Evolutionary conservation across 2,888 invertebrate species (phyloP).

Genomic region (Ashinkailepas kermadecensis): DNA sequence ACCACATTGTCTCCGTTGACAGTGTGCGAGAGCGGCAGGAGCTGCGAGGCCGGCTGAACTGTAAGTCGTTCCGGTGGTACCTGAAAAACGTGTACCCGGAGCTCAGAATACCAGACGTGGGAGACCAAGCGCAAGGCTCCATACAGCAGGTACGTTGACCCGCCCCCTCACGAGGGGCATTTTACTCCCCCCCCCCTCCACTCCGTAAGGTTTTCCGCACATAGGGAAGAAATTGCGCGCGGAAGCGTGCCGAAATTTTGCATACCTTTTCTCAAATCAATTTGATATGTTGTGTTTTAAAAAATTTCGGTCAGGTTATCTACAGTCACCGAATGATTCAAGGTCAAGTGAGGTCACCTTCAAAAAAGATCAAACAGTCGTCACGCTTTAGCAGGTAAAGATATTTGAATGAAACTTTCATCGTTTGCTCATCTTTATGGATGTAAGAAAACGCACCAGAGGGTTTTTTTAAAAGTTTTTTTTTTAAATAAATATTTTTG

Average conservation of each 20-base stretch:
- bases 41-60: constrained; percentile 52
- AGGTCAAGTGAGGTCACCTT: too few relatives aligned
- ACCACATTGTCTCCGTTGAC: constrained; percentile 29
- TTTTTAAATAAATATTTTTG: too few relatives aligned
- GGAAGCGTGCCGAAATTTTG: neutral
- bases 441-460: too few relatives aligned
- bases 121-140: constrained; percentile 57
- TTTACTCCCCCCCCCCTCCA: neutral
- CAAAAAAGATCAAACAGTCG: too few relatives aligned
- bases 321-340: too few relatives aligned
- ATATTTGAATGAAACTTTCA: too few relatives aligned
- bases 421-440: too few relatives aligned
- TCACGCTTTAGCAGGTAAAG: too few relatives aligned
- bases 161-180: neutral
- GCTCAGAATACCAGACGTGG: constrained; percentile 46
- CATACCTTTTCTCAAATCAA: neutral
- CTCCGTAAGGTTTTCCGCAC: neutral
- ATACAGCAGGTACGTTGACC: too few relatives aligned
- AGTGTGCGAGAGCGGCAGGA: constrained; percentile 78
- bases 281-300: too few relatives aligned
- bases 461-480: too few relatives aligned
- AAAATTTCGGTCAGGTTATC: too few relatives aligned
- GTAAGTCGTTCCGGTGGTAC: constrained; percentile 48
- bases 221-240: neutral
- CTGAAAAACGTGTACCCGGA: constrained; percentile 50